These are phyloP conservation scores for Vanessa tameamea DNA, from an alignment of 1,140 invertebrate species.

Conservation along the genomic window DNA sequence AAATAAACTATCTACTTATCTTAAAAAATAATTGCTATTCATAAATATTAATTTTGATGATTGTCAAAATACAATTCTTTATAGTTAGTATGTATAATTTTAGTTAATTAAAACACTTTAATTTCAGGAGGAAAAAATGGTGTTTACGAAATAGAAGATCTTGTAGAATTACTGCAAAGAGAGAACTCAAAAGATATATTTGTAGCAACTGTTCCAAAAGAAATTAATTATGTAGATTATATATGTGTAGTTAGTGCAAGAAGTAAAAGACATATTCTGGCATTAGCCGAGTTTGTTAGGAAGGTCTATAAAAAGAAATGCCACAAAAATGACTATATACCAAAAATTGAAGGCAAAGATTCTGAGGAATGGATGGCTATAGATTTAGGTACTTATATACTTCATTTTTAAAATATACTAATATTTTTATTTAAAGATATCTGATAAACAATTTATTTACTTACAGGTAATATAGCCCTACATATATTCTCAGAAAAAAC, in stretches of 20 bases:
- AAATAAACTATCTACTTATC: too few relatives aligned
- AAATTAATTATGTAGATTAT: conserved; percentile 90
- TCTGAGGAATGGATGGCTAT: conserved; percentile 92
- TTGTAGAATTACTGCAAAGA: conserved; percentile 87
- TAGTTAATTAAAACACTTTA: background rate
- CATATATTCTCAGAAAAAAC: conserved; percentile 90
- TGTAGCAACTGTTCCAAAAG: conserved; percentile 87
- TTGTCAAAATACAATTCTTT: too few relatives aligned
- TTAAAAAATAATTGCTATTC: too few relatives aligned
- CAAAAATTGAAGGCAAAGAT: conserved; percentile 88
- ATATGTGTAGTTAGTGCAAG: conserved; percentile 89
- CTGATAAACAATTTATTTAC: conserved; percentile 32
- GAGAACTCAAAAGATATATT: conserved; percentile 92
- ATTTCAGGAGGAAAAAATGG: conserved; percentile 88
- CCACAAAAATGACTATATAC: conserved; percentile 83
- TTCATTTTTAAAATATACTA: background rate
- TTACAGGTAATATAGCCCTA: conserved; percentile 92
- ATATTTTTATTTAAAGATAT: background rate
- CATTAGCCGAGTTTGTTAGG: conserved; percentile 88
- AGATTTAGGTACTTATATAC: conserved; percentile 87
- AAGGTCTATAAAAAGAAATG: conserved; percentile 90
- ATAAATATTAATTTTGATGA: too few relatives aligned
- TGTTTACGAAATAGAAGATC: conserved; percentile 93
- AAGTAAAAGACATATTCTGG: conserved; percentile 88
- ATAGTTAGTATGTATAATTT: too few relatives aligned